Base-by-base conservation (phyloP, 2,113 vertebrate genomes). In the Paradisaea rubra region DNA sequence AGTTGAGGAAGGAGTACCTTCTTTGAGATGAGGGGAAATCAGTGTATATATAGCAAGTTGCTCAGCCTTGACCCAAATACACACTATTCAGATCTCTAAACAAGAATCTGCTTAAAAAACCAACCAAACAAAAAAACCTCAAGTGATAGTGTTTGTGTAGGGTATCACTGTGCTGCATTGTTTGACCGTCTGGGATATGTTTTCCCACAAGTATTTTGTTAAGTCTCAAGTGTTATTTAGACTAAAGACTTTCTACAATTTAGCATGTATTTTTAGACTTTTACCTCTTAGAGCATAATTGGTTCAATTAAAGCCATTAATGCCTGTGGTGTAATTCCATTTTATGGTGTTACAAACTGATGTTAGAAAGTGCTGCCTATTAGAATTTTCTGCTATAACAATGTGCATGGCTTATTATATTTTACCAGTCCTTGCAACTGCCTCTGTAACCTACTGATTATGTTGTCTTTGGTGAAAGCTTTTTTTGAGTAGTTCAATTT, bases 241-340 rank as follows among this genome's bases (percentile, higher is more conserved):
- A 54, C 69, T 76, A 54, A 91, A 90, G 72, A 41, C 63, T 90
- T 70, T 10, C 45, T 79, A 31, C 93, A 83, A 92, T 94, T 94
- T 82, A 37, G 30, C 74, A 59, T 82, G 50, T 88, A 81, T 96
- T 95, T 93, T 95, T 86, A 78, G 92, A 82, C 61, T 91, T 96
- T 78, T 95, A 68, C 85, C 39, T 92, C 72, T 93, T 86, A 35
- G 65, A 57, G 33, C 35, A 33, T 93, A 96, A 95, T 90, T 91
- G 85, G 45, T 78, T 95, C 89, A 81, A 85, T 94, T 95, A 94
- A 81, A 92, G 39, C 81, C 76, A 96, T 95, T 96, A 96, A 94
- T 93, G 64, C 93, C 87, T 96, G 87, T 76, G 76, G 85, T 91
- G 77, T 92, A 94, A 88, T 89, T 89, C 74, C 57, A 86, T 94